These are phyloP conservation scores for Falcunculus frontatus DNA, from an alignment of 2,113 vertebrate species.

Conservation along the genomic window DNA sequence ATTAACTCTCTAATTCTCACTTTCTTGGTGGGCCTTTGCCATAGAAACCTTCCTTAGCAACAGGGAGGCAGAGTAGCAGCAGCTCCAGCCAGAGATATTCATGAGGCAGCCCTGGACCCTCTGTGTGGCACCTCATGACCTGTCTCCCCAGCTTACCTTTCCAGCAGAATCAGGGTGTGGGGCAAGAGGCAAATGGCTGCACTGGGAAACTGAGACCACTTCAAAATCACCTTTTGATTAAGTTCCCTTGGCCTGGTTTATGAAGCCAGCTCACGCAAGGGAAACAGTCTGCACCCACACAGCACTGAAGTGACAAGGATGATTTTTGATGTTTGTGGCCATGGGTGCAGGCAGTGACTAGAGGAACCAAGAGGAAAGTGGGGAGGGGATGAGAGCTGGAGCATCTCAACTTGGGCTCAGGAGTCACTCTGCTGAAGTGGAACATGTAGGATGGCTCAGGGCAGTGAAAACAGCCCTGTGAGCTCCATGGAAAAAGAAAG, in stretches of 20 bases:
- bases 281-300: background rate
- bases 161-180: background rate
- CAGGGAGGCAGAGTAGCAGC: background rate
- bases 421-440: background rate
- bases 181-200: background rate
- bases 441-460: background rate
- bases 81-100: background rate
- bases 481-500: background rate
- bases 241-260: background rate
- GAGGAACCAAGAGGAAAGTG: background rate
- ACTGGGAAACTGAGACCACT: background rate
- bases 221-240: background rate
- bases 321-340: background rate
- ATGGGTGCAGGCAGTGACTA: background rate
- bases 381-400: background rate
- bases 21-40: constrained; percentile 55
- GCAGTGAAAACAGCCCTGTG: background rate
- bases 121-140: background rate
- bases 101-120: background rate
- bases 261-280: background rate
- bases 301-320: background rate
- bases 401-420: background rate
- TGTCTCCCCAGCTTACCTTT: background rate
- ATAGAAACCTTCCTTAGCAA: constrained; percentile 72
- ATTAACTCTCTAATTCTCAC: constrained; percentile 26